Percentiles rank a stretch among this genome's conserved stretches.
These are phyloP conservation scores for Endomychus coccineus DNA, from an alignment of 2,888 invertebrate species.

Conservation along the genomic window DNA sequence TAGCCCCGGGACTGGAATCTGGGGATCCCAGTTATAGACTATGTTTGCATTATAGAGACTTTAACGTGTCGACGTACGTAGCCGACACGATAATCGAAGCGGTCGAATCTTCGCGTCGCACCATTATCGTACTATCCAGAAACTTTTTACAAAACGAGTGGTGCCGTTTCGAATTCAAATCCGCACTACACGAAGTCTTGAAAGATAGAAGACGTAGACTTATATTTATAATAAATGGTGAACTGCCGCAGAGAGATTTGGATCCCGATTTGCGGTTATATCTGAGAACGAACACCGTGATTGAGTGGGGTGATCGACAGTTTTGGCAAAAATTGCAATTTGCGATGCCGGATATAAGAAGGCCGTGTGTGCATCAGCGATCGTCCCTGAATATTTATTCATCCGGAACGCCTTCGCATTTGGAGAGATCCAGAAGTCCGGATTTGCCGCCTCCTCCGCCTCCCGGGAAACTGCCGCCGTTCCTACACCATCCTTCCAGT, in stretches of 20 bases:
- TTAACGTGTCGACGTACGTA: constrained; percentile 80
- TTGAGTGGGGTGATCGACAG: constrained; percentile 89
- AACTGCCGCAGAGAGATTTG: constrained; percentile 79
- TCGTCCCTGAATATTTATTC: constrained; percentile 68
- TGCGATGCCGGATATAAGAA: constrained; percentile 76
- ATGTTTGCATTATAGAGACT: constrained; percentile 86
- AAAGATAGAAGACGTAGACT: constrained; percentile 79
- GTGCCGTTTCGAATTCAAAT: constrained; percentile 91
- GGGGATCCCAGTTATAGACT: constrained; percentile 76
- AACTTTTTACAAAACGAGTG: constrained; percentile 94
- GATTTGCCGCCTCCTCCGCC: constrained; percentile 53
- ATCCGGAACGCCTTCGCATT: constrained; percentile 46
- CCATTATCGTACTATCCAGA: constrained; percentile 83
- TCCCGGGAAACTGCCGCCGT: constrained; percentile 56
- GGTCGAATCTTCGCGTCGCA: constrained; percentile 82
- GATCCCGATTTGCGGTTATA: constrained; percentile 86
- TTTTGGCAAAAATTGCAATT: constrained; percentile 96
- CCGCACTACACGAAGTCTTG: constrained; percentile 83
- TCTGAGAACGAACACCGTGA: constrained; percentile 82
- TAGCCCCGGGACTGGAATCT: constrained; percentile 80
- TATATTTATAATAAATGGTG: constrained; percentile 84
- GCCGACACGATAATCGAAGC: constrained; percentile 90
- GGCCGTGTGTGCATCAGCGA: constrained; percentile 49
- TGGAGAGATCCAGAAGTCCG: constrained; percentile 52
- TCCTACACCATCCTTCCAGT: constrained; percentile 44